Evolutionary conservation across 2,113 vertebrate species (phyloP).

Genomic region (Chaetorhynchus papuensis): DNA sequence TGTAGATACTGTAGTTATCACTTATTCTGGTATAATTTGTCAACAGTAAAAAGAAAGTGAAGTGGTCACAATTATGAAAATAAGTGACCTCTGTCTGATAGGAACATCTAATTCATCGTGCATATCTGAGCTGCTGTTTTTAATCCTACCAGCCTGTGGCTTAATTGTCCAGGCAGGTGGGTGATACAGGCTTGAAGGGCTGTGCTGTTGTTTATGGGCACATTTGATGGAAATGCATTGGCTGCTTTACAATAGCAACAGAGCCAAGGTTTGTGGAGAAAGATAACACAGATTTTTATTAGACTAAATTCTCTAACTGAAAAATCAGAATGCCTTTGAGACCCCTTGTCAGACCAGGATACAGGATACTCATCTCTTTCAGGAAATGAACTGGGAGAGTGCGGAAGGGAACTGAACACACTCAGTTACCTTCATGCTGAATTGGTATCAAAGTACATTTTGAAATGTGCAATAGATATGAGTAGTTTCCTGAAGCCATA

Average conservation of each 20-base stretch:
- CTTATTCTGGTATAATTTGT: background rate
- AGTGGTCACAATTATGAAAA: background rate
- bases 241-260: background rate
- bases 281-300: background rate
- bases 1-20: background rate
- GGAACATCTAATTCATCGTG: background rate
- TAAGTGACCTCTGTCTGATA: background rate
- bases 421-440: background rate
- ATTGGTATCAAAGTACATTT: background rate
- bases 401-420: fast-evolving
- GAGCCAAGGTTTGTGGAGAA: background rate
- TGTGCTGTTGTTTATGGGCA: background rate
- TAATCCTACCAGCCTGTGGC: background rate
- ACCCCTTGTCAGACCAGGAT: background rate
- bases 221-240: background rate
- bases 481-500: background rate
- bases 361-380: background rate
- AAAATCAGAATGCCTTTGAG: background rate
- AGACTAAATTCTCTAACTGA: background rate
- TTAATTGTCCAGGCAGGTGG: background rate
- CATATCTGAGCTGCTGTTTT: background rate
- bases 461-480: background rate
- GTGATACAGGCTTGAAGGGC: background rate
- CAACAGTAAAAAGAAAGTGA: background rate
- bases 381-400: background rate